Evolutionary conservation across 2,888 invertebrate species (phyloP).

Genomic region (Noctua comes): DNA sequence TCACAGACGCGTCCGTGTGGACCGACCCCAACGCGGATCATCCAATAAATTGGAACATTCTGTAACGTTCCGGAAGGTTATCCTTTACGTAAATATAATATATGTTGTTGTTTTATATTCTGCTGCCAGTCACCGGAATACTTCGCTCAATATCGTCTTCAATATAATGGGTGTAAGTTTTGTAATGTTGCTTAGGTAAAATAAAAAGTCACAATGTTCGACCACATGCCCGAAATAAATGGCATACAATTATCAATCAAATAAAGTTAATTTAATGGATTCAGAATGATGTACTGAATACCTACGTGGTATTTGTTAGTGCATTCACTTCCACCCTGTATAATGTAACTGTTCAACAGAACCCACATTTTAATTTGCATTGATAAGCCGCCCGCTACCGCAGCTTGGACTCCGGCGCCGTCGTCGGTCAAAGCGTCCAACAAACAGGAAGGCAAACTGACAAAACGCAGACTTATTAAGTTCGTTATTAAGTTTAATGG

Average conservation of each 20-base stretch:
- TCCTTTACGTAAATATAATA: constrained; percentile 3
- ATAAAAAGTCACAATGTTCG: neutral
- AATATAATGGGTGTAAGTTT: neutral
- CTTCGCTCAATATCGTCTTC: constrained; percentile 6
- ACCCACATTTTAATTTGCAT: neutral
- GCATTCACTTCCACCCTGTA: neutral
- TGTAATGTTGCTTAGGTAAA: neutral
- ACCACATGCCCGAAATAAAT: neutral
- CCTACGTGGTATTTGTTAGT: neutral
- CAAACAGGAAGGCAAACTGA: neutral
- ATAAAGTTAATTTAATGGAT: neutral
- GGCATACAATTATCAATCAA: neutral
- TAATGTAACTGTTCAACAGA: neutral
- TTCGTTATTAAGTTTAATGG: constrained; percentile 42
- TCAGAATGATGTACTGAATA: neutral
- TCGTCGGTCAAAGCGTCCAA: too few species aligned
- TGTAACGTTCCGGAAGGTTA: neutral
- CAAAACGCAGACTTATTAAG: constrained; percentile 10
- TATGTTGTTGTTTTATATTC: constrained; percentile 13
- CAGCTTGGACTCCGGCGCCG: neutral
- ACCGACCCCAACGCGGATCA: neutral
- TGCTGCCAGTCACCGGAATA: neutral
- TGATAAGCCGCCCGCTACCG: neutral
- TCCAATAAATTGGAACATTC: constrained; percentile 11
- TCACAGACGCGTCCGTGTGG: neutral